These are phyloP conservation scores for Eclectus roratus DNA, from an alignment of 2,113 vertebrate species.

Conservation along the genomic window DNA sequence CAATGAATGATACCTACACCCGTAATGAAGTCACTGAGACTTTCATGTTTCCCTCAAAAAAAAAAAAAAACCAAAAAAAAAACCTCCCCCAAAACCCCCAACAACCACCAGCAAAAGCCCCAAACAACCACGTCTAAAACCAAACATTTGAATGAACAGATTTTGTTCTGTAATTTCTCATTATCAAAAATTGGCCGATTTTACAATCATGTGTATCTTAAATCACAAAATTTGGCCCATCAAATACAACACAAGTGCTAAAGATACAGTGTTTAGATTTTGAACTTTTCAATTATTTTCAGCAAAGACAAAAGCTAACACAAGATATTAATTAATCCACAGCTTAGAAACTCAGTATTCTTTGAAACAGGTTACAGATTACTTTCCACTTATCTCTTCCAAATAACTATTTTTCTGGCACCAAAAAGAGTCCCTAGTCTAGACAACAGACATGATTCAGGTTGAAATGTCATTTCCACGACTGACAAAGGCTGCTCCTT, in stretches of 20 bases:
- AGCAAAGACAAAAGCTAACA: background rate
- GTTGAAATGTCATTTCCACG: background rate
- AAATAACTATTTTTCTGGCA: background rate
- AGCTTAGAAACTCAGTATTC: background rate
- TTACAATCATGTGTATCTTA: accelerated
- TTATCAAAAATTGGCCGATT: background rate
- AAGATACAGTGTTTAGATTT: background rate
- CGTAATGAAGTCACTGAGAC: background rate
- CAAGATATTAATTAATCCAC: background rate
- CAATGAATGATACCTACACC: background rate
- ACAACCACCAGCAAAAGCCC: background rate
- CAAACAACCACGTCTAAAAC: background rate
- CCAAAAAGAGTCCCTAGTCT: background rate
- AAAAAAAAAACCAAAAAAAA: too few relatives aligned
- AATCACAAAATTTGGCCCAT: background rate
- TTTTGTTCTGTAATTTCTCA: background rate
- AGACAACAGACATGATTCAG: background rate
- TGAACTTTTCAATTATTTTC: background rate
- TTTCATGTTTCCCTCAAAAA: background rate
- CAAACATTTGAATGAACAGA: background rate
- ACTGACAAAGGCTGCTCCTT: background rate
- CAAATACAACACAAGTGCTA: background rate
- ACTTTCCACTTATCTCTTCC: background rate
- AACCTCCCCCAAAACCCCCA: background rate
- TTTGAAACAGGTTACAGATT: background rate